Percentiles rank a stretch among this genome's conserved stretches.
Conservation (phyloP, 2,888 invertebrate species). For the Melikaiella ostensackeni region DNA sequence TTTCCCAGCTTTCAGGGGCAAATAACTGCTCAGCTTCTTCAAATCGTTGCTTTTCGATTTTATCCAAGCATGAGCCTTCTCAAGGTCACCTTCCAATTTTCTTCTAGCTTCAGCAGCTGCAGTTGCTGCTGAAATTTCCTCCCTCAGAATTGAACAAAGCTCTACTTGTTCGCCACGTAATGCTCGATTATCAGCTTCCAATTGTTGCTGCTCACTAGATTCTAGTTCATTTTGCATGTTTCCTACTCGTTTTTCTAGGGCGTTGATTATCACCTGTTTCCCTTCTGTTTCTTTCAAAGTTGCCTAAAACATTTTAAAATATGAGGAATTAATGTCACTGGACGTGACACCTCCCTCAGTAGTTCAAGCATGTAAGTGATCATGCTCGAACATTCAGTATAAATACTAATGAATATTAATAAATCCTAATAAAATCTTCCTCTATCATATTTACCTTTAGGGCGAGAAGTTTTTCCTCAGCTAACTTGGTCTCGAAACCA, state of each 20-base stretch:
- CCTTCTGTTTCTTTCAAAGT: conserved; percentile 91
- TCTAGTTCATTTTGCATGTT: conserved; percentile 92
- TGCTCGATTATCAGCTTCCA: conserved; percentile 86
- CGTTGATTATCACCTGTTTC: conserved; percentile 89
- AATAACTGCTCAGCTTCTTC: conserved; percentile 86
- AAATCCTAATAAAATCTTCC: background rate
- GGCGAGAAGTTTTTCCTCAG: conserved; percentile 85
- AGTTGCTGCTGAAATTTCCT: conserved; percentile 85
- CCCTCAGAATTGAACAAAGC: conserved; percentile 84
- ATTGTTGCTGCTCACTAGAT: conserved; percentile 88
- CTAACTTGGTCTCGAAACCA: conserved; percentile 87
- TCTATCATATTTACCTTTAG: conserved; percentile 78
- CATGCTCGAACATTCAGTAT: background rate
- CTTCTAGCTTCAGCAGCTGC: conserved; percentile 85
- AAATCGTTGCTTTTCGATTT: conserved; percentile 87
- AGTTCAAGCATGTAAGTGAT: too few relatives aligned
- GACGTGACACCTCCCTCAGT: too few relatives aligned
- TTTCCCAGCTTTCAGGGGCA: conserved; percentile 88
- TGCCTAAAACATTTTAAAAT: conserved; percentile 73
- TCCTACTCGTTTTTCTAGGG: conserved; percentile 89
- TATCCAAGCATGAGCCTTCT: conserved; percentile 89
- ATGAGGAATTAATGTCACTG: background rate
- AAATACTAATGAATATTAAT: background rate
- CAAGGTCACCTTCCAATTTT: conserved; percentile 87
- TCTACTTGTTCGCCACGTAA: conserved; percentile 87